Evolutionary conservation across 1,140 invertebrate species (phyloP).

Genomic region (Ceratina calcarata): DNA sequence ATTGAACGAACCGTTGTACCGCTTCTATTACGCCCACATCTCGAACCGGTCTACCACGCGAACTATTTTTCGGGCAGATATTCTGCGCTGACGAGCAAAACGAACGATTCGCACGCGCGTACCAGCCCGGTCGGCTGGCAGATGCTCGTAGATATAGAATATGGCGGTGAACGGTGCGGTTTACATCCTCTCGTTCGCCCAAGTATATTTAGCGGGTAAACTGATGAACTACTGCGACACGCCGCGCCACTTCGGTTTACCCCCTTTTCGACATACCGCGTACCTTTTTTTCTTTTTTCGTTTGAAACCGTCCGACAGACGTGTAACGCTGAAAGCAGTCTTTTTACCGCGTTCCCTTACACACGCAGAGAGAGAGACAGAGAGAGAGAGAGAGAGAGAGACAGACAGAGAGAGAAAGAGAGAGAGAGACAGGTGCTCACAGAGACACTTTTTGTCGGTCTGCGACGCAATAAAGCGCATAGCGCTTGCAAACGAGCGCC

Average conservation of each 20-base stretch:
- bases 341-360: constrained; percentile 13
- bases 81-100: constrained; percentile 25
- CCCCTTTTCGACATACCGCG: background rate
- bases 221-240: constrained; percentile 28
- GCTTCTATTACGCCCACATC: constrained; percentile 9
- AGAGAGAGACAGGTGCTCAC: background rate
- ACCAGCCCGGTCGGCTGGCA: constrained; percentile 16
- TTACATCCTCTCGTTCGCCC: background rate
- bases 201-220: constrained; percentile 61
- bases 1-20: constrained; percentile 17
- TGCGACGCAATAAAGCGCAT: constrained; percentile 28
- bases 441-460: background rate
- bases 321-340: constrained; percentile 19
- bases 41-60: background rate
- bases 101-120: background rate
- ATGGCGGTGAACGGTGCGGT: background rate
- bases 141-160: constrained; percentile 42
- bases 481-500: background rate
- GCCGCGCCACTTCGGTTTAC: constrained; percentile 1
- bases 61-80: constrained; percentile 39
- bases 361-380: too few species aligned
- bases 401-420: too few species aligned
- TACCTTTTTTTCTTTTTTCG: background rate
- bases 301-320: background rate
- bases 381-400: too few species aligned